Evolutionary conservation across 2,113 vertebrate genomes (phyloP).

Genomic region (Chionomys nivalis): DNA sequence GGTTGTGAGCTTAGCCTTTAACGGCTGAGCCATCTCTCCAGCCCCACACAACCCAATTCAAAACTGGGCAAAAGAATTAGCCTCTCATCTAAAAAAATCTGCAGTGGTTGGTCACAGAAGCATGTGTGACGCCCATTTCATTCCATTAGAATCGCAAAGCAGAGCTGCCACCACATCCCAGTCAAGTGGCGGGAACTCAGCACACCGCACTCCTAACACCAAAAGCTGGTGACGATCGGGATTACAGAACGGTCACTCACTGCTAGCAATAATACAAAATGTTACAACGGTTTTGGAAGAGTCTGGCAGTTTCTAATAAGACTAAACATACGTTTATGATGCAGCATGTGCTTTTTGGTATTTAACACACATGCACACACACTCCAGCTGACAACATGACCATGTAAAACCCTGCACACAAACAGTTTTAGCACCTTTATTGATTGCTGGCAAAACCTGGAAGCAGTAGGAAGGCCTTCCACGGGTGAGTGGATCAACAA

Average conservation of each 20-base stretch:
- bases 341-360: not conserved
- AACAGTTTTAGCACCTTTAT: slow-evolving; percentile 42
- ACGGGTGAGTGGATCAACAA: not conserved
- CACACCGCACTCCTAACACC: not conserved
- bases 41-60: not conserved
- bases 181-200: not conserved
- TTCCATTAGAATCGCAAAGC: slow-evolving; percentile 24
- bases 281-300: not conserved
- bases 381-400: not conserved
- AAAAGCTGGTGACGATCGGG: not conserved
- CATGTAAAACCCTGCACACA: slow-evolving; percentile 8
- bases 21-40: too few relatives aligned
- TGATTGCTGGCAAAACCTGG: slow-evolving; percentile 24
- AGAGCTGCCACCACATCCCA: not conserved
- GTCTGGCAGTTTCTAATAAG: slow-evolving; percentile 13
- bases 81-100: slow-evolving; percentile 6
- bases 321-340: slow-evolving; percentile 21
- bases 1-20: too few relatives aligned
- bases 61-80: slow-evolving; percentile 17
- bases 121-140: not conserved
- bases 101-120: not conserved
- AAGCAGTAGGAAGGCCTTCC: slow-evolving; percentile 37
- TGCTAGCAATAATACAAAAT: not conserved
- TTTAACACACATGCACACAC: not conserved
- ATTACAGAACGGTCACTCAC: not conserved